phyloP scores from a whole-genome alignment of 1,140 invertebrate species.

The Trialeurodes vaporariorum region DNA sequence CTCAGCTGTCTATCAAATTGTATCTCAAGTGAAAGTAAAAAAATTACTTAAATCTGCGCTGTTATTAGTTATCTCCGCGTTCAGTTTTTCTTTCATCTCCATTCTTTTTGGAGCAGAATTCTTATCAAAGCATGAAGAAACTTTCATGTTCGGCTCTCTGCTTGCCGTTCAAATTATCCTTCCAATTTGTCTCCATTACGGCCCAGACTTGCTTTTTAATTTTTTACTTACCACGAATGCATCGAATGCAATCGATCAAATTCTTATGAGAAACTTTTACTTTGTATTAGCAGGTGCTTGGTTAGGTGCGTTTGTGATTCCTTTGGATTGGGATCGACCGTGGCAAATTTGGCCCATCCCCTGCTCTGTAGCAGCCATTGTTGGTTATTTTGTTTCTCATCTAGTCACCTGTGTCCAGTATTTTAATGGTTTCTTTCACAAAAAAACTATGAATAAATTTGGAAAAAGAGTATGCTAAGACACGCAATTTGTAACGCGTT shows the following conservation, averaged over 20 bases:
- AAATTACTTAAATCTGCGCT: not conserved
- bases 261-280: constrained; percentile 45
- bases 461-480: not conserved
- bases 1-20: not conserved
- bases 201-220: constrained; percentile 35
- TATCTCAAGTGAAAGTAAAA: not conserved
- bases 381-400: constrained; percentile 46
- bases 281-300: constrained; percentile 64
- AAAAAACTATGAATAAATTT: constrained; percentile 3
- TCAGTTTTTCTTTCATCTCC: constrained; percentile 44
- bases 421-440: constrained; percentile 26
- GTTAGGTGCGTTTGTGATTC: constrained; percentile 76
- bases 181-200: constrained; percentile 47
- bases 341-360: constrained; percentile 79
- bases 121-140: constrained; percentile 49
- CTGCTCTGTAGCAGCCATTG: constrained; percentile 50
- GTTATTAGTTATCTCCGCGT: not conserved
- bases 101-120: constrained; percentile 62
- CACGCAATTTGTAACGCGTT: no score
- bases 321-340: constrained; percentile 81
- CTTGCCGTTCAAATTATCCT: constrained; percentile 50
- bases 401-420: constrained; percentile 39
- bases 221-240: constrained; percentile 14
- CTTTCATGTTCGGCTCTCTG: constrained; percentile 53
- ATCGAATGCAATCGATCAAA: constrained; percentile 39